Evolutionary conservation across 2,113 vertebrate species (phyloP).

Genomic region (Tretioscincus oriximinensis): DNA sequence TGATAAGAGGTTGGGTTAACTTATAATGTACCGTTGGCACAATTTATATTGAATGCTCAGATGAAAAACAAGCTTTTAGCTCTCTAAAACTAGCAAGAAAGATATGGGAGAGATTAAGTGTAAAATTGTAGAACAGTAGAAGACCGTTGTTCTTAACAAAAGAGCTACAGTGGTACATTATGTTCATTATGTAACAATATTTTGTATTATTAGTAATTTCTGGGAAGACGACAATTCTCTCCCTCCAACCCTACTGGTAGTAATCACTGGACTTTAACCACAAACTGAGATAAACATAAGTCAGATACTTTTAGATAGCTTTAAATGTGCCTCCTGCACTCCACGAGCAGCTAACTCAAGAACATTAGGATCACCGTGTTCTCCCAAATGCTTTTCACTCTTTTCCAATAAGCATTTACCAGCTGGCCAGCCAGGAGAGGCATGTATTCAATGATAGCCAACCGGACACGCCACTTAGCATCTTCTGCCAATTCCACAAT

Average conservation of each 20-base stretch:
- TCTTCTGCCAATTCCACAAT: constrained; percentile 80
- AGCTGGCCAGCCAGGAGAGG: constrained; percentile 77
- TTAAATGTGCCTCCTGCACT: background rate
- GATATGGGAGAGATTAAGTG: too few species aligned
- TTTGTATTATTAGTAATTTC: too few species aligned
- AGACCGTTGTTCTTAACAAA: too few species aligned
- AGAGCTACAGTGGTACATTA: too few species aligned
- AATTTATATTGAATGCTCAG: too few species aligned
- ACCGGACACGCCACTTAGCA: constrained; percentile 75
- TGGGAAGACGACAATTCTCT: too few species aligned
- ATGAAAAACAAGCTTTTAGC: too few species aligned
- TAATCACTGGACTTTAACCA: background rate
- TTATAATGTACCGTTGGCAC: too few species aligned
- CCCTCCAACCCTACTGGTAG: background rate
- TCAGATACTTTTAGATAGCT: background rate
- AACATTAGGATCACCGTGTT: background rate
- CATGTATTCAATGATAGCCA: constrained; percentile 81
- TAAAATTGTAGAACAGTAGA: too few species aligned
- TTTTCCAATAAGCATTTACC: constrained; percentile 44
- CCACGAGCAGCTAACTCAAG: background rate
- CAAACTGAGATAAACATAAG: background rate
- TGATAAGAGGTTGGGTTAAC: background rate
- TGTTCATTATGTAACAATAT: too few species aligned
- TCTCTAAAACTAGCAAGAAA: too few species aligned
- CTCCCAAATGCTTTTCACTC: background rate